These are phyloP conservation scores for Sitta europaea DNA, from an alignment of 2,113 vertebrate species.

Conservation along the genomic window DNA sequence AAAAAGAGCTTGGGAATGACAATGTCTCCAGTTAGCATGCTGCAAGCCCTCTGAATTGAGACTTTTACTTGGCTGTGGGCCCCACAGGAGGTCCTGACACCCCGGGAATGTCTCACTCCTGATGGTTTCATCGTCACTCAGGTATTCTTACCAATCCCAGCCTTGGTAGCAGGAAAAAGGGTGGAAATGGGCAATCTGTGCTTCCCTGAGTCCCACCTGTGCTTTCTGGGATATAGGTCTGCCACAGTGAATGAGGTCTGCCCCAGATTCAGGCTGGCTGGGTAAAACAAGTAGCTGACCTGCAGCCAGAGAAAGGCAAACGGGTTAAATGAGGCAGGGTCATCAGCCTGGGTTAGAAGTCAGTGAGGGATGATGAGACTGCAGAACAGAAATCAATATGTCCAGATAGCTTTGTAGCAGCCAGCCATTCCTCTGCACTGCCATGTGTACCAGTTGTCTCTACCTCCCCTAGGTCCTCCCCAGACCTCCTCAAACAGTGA, in stretches of 20 bases:
- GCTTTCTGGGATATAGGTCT: neutral
- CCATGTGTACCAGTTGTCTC: rapidly evolving
- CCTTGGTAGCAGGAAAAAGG: neutral
- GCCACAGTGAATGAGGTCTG: neutral
- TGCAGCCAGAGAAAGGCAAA: neutral
- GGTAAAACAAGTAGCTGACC: neutral
- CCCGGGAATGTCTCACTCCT: rapidly evolving
- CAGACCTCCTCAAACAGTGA: neutral
- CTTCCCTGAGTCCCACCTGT: neutral
- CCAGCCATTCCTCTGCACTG: neutral
- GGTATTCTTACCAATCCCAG: neutral
- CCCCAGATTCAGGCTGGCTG: neutral
- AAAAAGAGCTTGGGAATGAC: neutral
- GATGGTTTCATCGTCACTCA: neutral
- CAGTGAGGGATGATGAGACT: neutral
- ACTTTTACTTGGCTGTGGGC: neutral
- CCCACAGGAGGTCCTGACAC: neutral
- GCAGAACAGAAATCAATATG: neutral
- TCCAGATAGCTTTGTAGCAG: neutral
- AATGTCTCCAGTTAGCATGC: neutral
- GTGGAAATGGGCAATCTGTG: neutral
- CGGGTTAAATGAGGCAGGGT: neutral
- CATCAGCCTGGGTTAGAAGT: neutral
- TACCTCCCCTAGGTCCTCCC: neutral
- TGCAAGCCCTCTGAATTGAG: neutral